A percentile compares a stretch with the other conserved stretches of the same genome.
phyloP scores from a whole-genome alignment of 2,113 vertebrate genomes.

The Dasyprocta punctata region DNA sequence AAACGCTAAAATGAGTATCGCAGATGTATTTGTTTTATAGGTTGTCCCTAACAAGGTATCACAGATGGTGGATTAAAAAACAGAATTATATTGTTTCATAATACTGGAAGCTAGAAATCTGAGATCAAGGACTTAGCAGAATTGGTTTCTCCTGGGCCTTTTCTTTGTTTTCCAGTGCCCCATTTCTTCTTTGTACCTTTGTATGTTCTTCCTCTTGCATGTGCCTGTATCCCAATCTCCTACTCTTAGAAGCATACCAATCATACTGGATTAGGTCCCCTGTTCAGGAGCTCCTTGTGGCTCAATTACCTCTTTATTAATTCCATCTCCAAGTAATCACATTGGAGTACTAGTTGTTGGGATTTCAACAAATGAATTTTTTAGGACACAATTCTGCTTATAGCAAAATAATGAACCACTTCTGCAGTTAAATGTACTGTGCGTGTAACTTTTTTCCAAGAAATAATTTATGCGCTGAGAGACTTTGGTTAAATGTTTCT shows the following conservation, averaged over 20 bases:
- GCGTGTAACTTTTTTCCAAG: not conserved
- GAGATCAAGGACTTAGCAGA: not conserved
- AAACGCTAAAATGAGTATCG: not conserved
- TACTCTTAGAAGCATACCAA: not conserved
- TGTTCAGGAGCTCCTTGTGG: not conserved
- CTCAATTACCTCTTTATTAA: not conserved
- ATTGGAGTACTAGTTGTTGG: not conserved
- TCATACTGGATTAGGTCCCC: not conserved
- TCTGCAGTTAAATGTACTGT: not conserved
- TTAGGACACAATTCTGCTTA: too few relatives aligned
- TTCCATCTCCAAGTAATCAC: not conserved
- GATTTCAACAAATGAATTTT: not conserved
- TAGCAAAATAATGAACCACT: not conserved
- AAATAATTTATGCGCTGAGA: conserved; percentile 21
- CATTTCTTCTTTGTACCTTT: not conserved
- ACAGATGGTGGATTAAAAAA: not conserved
- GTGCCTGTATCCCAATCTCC: not conserved
- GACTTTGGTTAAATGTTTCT: not conserved
- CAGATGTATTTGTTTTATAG: not conserved
- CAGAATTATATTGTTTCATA: not conserved
- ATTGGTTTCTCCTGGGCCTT: accelerated
- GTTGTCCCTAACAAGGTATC: not conserved
- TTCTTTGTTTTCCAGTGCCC: not conserved
- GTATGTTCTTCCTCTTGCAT: not conserved
- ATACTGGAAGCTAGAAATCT: not conserved